Evolutionary conservation across 2,888 invertebrate species (phyloP).

Genomic region (Latrodectus hesperus): DNA sequence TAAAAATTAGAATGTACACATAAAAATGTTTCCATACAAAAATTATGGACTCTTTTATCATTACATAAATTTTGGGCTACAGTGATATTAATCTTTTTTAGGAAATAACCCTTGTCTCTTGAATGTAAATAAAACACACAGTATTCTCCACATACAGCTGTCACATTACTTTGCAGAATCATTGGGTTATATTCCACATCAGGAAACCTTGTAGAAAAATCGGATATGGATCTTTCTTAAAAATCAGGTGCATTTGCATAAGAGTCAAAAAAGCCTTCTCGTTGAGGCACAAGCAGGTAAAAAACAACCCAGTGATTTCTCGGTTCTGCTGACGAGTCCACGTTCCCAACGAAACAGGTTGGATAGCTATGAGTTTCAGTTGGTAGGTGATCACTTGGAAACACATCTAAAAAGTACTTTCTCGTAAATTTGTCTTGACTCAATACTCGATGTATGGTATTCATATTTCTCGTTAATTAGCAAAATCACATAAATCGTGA

Average conservation of each 20-base stretch:
- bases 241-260: neutral
- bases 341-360: constrained; percentile 1
- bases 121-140: neutral
- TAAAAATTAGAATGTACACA: neutral
- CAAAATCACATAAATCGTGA: neutral
- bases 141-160: neutral
- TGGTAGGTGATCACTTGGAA: constrained; percentile 13
- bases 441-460: neutral
- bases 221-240: neutral
- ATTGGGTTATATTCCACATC: neutral
- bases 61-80: neutral
- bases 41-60: constrained; percentile 8
- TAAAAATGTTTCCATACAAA: neutral
- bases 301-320: neutral
- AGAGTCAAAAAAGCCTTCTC: too few species aligned
- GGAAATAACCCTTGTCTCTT: neutral
- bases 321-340: neutral
- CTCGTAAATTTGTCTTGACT: neutral
- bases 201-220: neutral
- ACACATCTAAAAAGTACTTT: neutral
- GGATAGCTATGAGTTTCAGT: neutral
- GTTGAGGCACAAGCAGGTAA: neutral
- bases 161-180: neutral
- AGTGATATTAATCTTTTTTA: neutral
- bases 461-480: neutral